Conservation (phyloP, 2,888 invertebrate species). For the Catocala nupta region DNA sequence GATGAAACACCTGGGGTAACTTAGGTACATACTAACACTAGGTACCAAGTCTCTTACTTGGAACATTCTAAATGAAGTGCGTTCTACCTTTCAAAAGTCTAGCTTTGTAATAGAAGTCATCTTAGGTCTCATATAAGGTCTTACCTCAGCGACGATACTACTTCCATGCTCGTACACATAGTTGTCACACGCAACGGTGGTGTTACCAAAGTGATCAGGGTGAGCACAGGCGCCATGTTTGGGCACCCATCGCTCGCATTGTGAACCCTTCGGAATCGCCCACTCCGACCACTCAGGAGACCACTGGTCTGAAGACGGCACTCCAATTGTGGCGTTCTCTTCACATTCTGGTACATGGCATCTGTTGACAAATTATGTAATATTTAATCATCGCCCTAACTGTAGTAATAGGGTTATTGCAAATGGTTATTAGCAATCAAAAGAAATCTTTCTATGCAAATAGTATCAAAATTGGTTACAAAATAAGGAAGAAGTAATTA, state of each 20-base stretch:
- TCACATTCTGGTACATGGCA: slow-evolving; percentile 87
- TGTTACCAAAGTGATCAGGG: slow-evolving; percentile 70
- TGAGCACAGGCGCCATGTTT: slow-evolving; percentile 60
- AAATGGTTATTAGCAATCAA: too few relatives aligned
- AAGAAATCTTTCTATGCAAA: too few relatives aligned
- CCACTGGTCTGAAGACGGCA: slow-evolving; percentile 56
- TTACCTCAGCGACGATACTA: slow-evolving; percentile 87
- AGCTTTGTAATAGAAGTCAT: too few relatives aligned
- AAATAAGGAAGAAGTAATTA: too few relatives aligned
- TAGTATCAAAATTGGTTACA: too few relatives aligned
- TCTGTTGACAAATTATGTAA: slow-evolving; percentile 56
- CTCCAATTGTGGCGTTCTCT: slow-evolving; percentile 54
- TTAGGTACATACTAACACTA: too few relatives aligned
- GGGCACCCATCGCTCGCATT: slow-evolving; percentile 61
- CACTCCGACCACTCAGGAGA: slow-evolving; percentile 62
- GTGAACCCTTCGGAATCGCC: slow-evolving; percentile 66
- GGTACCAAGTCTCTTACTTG: too few relatives aligned
- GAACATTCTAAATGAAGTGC: too few relatives aligned
- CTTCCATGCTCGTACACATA: slow-evolving; percentile 81
- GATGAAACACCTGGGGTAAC: background rate
- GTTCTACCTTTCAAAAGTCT: too few relatives aligned
- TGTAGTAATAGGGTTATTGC: too few relatives aligned
- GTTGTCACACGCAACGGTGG: slow-evolving; percentile 67
- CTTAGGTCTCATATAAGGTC: background rate
- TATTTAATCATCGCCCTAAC: too few relatives aligned